A percentile compares a stretch with the other conserved stretches of the same genome.
These are phyloP conservation scores for Incurvaria masculella DNA, from an alignment of 2,888 invertebrate genomes.

Conservation along the genomic window DNA sequence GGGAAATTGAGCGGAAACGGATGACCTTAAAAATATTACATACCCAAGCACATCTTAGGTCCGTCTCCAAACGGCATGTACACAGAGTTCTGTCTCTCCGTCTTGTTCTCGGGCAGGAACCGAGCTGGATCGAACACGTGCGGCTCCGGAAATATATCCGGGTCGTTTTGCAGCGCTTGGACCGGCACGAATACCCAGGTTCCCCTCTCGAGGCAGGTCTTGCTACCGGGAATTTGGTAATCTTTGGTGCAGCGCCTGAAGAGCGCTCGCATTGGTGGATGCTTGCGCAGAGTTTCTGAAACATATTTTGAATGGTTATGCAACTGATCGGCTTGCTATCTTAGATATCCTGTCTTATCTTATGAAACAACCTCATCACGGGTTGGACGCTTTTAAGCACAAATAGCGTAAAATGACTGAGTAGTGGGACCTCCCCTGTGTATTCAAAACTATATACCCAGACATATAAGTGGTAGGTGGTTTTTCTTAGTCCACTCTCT, in stretches of 20 bases:
- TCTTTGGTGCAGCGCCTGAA: conserved; percentile 49
- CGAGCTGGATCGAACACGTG: conserved; percentile 53
- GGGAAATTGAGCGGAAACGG: too few relatives aligned
- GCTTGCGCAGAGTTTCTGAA: conserved; percentile 52
- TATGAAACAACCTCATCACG: too few relatives aligned
- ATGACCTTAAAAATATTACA: too few relatives aligned
- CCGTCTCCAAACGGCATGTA: conserved; percentile 17
- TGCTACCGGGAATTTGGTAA: conserved; percentile 41
- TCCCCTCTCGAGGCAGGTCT: conserved; percentile 44
- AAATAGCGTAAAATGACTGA: too few relatives aligned
- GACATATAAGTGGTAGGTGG: too few relatives aligned
- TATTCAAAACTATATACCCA: too few relatives aligned
- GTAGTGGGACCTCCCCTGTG: too few relatives aligned
- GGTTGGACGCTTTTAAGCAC: too few relatives aligned
- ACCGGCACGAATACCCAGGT: conserved; percentile 51
- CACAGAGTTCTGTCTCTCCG: conserved; percentile 11
- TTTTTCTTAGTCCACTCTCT: too few relatives aligned
- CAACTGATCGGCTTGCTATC: too few relatives aligned
- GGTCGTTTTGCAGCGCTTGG: conserved; percentile 59
- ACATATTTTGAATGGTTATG: conserved; percentile 6
- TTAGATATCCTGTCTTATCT: too few relatives aligned
- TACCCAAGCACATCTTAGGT: conserved; percentile 17
- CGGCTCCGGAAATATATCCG: conserved; percentile 58
- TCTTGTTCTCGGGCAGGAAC: conserved; percentile 16
- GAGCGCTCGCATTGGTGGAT: conserved; percentile 49